Evolutionary conservation across 2,113 vertebrate genomes (phyloP), one percentile per base, ranked within the genome.

Genomic region (Rhagologus leucostigma): DNA sequence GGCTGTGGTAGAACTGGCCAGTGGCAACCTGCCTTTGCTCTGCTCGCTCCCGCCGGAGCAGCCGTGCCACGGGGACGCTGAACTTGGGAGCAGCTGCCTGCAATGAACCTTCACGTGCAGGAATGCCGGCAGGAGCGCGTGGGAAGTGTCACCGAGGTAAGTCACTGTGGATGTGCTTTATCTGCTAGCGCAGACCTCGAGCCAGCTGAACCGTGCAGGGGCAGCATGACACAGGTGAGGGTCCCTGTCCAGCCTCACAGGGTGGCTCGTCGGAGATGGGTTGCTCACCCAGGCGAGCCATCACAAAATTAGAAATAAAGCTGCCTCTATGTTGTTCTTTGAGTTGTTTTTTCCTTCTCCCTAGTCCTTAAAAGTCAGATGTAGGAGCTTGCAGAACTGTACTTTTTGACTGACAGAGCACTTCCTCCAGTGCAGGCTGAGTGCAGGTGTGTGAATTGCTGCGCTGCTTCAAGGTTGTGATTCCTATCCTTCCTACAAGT

Each of bases 71-170:
- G 13, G 93, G 92, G 83, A 57, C 16, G 16, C 79, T 5, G 69
- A 21, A 32, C 57, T 46, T 33, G 84, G 82, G 95, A 93, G 77
- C 89, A 74, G 68, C 91, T 69, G 50, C 37, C 60, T 33, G 85
- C 95, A 14, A 60, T 11, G 53, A 63, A 6, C 55, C 73, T n/a
- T n/a, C n/a, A 7, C 30, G 10, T 20, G 35, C 41, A 27, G 65
- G 44, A 67, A 26, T 83, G 60, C 94, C 39, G 11, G 30, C 79
- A 44, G 80, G 35, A 94, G 59, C 6, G 46, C 30, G 5, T 33
- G 89, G 89, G 84, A 64, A 49, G 44, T 59, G 0, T 42, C 81
- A 37, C 91, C 5, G 12, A 98, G 97, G 94, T 98, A 91, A 93
- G 92, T 33, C 52, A 2, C 20, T 14, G 47, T 18, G 33, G 37